Evolutionary conservation across 1,140 invertebrate species (phyloP).

Genomic region (Tetragonula clypearis): DNA sequence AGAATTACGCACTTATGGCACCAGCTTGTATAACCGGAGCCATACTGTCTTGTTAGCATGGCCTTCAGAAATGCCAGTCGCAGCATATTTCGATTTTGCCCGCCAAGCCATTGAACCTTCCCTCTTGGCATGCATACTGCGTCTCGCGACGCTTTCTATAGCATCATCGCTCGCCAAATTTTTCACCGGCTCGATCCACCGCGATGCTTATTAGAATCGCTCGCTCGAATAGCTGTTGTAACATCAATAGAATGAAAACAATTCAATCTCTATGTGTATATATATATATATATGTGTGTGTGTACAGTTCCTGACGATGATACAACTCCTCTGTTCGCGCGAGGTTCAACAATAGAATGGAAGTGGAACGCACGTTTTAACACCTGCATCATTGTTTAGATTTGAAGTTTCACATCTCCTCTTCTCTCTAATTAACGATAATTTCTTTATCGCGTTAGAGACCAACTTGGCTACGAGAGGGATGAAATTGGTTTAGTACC

Average conservation of each 20-base stretch:
- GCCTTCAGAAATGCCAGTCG: slow-evolving; percentile 25
- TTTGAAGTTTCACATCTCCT: too few relatives aligned
- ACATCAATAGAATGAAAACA: slow-evolving; percentile 2
- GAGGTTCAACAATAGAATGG: not conserved
- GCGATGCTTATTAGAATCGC: not conserved
- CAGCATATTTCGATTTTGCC: slow-evolving; percentile 30
- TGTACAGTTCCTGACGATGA: not conserved
- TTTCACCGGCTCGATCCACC: not conserved
- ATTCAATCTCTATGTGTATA: not conserved
- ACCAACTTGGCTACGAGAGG: too few relatives aligned
- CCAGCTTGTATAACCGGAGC: slow-evolving; percentile 25
- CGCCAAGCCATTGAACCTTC: slow-evolving; percentile 1
- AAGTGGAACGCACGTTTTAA: not conserved
- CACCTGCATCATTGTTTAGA: not conserved
- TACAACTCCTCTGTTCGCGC: not conserved
- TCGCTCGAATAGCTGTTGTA: not conserved
- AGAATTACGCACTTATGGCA: slow-evolving; percentile 50
- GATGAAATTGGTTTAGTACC: too few relatives aligned
- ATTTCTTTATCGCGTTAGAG: too few relatives aligned
- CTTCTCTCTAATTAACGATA: not conserved
- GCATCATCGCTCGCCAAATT: slow-evolving; percentile 35
- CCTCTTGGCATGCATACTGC: slow-evolving; percentile 21
- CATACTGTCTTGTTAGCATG: slow-evolving; percentile 1
- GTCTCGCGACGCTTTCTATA: slow-evolving; percentile 30
- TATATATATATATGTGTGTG: not conserved